Evolutionary conservation across 2,797 vertebrate genomes (phyloP).

Genomic region (Euthynnus affinis): DNA sequence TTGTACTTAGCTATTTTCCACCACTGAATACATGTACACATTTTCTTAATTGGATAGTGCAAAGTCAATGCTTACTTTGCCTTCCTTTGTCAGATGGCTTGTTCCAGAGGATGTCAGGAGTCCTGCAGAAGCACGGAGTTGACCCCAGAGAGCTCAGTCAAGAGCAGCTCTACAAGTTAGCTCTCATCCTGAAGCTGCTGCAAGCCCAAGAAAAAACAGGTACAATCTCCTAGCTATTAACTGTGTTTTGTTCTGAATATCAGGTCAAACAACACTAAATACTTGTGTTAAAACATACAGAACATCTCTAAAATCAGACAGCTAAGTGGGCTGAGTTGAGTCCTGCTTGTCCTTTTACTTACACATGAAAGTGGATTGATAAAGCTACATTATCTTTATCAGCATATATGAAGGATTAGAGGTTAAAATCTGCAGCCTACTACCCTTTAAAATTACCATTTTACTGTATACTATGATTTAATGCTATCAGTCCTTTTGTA

Average conservation of each 20-base stretch:
- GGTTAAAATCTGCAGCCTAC: no score
- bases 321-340: no score
- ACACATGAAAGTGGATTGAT: no score
- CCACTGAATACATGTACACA: neutral
- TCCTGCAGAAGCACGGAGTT: slow-evolving; percentile 88
- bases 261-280: neutral
- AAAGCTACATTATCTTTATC: no score
- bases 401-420: no score
- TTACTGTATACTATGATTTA: no score
- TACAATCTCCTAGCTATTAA: slow-evolving; percentile 34
- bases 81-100: slow-evolving; percentile 79
- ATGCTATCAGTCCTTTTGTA: no score
- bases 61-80: neutral
- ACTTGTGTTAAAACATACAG: neutral
- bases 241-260: neutral
- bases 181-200: slow-evolving; percentile 88
- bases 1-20: neutral
- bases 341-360: no score
- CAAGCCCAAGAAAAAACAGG: slow-evolving; percentile 84
- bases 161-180: slow-evolving; percentile 91
- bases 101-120: slow-evolving; percentile 87
- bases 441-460: no score
- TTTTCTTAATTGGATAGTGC: neutral
- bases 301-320: no score
- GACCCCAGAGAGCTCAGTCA: slow-evolving; percentile 90